Evolutionary conservation across 2,888 invertebrate genomes (phyloP).

Genomic region (Seira sanloemensis): DNA sequence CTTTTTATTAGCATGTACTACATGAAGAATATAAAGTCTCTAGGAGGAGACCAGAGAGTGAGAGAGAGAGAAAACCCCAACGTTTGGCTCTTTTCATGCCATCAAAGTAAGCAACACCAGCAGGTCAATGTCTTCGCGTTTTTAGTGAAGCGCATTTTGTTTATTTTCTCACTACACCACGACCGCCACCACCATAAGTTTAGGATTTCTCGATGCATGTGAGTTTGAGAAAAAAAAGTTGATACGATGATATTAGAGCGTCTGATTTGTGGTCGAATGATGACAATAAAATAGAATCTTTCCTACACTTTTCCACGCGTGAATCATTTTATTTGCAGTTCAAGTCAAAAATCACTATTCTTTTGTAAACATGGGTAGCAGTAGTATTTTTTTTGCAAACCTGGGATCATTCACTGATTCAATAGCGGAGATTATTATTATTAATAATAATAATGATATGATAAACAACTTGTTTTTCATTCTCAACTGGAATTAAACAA

Average conservation of each 20-base stretch:
- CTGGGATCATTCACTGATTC: no score
- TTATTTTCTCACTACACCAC: constrained; percentile 52
- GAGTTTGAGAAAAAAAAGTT: constrained; percentile 23
- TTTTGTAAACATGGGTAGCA: no score
- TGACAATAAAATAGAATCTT: constrained; percentile 47
- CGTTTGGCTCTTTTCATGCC: constrained; percentile 15
- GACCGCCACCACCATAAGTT: not conserved
- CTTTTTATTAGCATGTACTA: no score
- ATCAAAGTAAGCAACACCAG: constrained; percentile 43
- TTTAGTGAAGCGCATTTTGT: constrained; percentile 55
- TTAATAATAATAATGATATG: no score
- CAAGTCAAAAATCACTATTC: no score
- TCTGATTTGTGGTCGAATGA: constrained; percentile 55
- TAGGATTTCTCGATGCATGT: no score
- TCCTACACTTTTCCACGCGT: constrained; percentile 22
- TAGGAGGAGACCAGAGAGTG: no score
- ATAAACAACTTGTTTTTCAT: no score
- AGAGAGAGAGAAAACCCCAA: constrained; percentile 45
- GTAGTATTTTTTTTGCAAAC: no score
- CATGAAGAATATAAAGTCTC: no score
- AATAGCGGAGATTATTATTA: no score
- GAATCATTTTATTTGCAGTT: constrained; percentile 19
- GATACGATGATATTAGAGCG: constrained; percentile 40
- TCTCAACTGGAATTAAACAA: no score
- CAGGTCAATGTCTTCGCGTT: constrained; percentile 59